Evolutionary conservation across 2,888 invertebrate genomes (phyloP).

Genomic region (Coremacera marginata): DNA sequence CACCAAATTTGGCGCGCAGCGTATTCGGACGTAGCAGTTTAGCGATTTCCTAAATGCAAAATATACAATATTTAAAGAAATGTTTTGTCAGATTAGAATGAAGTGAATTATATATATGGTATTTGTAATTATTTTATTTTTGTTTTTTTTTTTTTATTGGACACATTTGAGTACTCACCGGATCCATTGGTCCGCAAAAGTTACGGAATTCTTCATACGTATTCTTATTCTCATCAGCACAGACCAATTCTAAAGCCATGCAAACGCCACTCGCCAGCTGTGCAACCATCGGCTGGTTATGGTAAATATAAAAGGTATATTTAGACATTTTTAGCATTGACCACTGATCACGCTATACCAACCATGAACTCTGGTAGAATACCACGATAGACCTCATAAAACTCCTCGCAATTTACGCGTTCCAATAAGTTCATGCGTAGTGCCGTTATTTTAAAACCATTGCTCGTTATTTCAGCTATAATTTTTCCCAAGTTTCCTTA

Average conservation of each 20-base stretch:
- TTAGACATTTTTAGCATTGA: not conserved
- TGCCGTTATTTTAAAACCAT: slow-evolving; percentile 83
- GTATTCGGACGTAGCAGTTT: slow-evolving; percentile 86
- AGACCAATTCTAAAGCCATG: slow-evolving; percentile 85
- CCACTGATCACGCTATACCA: slow-evolving; percentile 47
- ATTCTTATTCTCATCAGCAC: slow-evolving; percentile 72
- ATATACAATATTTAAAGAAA: slow-evolving; percentile 1
- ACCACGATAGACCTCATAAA: slow-evolving; percentile 93
- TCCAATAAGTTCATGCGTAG: slow-evolving; percentile 85
- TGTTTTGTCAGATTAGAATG: not conserved
- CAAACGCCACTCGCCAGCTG: slow-evolving; percentile 88
- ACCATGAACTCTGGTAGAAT: slow-evolving; percentile 84
- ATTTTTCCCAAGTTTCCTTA: slow-evolving; percentile 75
- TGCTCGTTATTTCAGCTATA: slow-evolving; percentile 79
- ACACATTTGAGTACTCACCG: slow-evolving; percentile 74
- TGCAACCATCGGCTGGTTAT: slow-evolving; percentile 80
- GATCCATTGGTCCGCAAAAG: slow-evolving; percentile 89
- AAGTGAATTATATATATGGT: not conserved
- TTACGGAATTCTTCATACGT: slow-evolving; percentile 82
- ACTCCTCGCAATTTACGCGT: slow-evolving; percentile 88
- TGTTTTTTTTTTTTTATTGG: not conserved
- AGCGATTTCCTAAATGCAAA: slow-evolving; percentile 80
- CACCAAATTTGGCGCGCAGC: slow-evolving; percentile 86
- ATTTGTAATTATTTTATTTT: not conserved
- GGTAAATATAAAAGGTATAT: not conserved